Conservation (phyloP, 2,113 vertebrate species). For the Neogale vison region DNA sequence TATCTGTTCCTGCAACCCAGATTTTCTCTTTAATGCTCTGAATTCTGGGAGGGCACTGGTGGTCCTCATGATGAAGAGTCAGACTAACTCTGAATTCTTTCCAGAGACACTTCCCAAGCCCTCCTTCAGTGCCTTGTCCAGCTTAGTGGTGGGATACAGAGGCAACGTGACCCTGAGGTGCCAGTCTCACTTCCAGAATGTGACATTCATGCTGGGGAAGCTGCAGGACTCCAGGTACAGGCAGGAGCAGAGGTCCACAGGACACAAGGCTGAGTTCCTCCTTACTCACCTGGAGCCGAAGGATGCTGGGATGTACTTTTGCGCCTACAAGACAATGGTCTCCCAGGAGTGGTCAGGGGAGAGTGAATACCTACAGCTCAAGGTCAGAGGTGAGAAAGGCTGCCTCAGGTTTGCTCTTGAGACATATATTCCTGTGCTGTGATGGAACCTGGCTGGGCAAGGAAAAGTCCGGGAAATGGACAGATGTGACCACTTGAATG, state of each 20-base stretch:
- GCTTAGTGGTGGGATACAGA: fast-evolving
- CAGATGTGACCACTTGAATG: fast-evolving
- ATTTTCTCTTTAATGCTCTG: background rate
- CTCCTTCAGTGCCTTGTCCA: background rate
- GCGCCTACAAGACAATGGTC: background rate
- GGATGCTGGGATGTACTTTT: constrained; percentile 25
- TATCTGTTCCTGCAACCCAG: fast-evolving
- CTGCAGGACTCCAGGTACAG: background rate
- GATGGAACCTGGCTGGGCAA: background rate
- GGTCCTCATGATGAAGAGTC: background rate
- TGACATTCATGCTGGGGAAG: background rate
- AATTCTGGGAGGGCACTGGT: background rate
- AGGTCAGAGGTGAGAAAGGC: constrained; percentile 48
- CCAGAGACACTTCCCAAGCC: constrained; percentile 47
- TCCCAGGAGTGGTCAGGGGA: background rate
- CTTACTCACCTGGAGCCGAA: background rate
- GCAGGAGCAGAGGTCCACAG: background rate
- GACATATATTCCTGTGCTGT: background rate
- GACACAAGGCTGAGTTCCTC: background rate
- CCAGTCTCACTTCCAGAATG: background rate
- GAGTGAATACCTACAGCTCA: background rate
- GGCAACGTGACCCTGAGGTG: constrained; percentile 12
- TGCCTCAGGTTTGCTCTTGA: background rate
- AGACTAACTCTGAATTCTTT: background rate
- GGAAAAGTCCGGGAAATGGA: background rate